Evolutionary conservation across 1,140 invertebrate species (phyloP), one percentile per base, ranked within the genome.

Genomic region (Linepithema humile): DNA sequence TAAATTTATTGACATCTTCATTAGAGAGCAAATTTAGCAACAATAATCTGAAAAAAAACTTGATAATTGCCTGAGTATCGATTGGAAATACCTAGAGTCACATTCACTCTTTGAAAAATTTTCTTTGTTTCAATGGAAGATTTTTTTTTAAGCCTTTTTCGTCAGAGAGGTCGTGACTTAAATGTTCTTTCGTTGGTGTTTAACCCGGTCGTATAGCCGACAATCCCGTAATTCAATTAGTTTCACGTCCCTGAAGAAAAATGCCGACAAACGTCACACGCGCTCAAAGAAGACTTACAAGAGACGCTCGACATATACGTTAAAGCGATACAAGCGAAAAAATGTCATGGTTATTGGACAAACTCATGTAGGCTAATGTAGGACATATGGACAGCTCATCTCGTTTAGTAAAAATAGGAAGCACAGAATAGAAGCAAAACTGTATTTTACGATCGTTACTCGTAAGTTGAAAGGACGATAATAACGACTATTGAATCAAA

Each of bases 321-420:
- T 78, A 69, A 53, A 80, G 45, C 35, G 53, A 23, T 12, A 80
- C 48, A 69, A 43, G 35, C 17, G 64, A 80, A 80, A 78, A 69
- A 80, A 80, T 80, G 75, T 78, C 75, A 78, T 32, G 64, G 64
- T 70, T 80, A 80, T 80, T 69, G 64, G 26, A 45, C 38, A 43
- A n/a, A n/a, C n/a, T n/a, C n/a, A n/a, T n/a, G n/a, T n/a, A n/a
- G n/a, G n/a, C n/a, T 43, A 80, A 80, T 80, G 75, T 69, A 55
- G 64, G 50, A 67, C 62, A 67, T 53, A 40, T 35, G 50, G 62
- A 55, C 26, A 43, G 35, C 26, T 32, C 48, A 70, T 55, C 23
- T 69, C 38, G 12, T 55, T 69, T 65, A 50, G 10, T 45, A 23
- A 1, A 77, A 4, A 43, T 55, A 32, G 48, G 57, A 70, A 80